Conservation (phyloP, 2,113 vertebrate species). For the Tachuris rubrigastra region DNA sequence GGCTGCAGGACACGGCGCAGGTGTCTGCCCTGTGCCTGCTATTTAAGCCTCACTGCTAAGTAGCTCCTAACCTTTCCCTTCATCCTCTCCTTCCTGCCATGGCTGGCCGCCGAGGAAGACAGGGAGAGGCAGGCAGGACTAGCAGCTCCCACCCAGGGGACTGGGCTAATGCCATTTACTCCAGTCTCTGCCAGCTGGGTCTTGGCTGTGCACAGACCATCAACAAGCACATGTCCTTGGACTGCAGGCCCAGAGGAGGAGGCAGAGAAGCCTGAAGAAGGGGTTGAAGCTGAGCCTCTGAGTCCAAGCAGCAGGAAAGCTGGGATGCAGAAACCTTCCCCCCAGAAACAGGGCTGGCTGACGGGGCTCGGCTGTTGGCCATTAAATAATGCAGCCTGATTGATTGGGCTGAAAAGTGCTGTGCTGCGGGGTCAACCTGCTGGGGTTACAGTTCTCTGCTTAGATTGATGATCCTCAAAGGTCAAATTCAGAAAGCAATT, state of each 20-base stretch:
- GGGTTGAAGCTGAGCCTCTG: neutral
- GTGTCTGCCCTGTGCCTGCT: conserved; percentile 26
- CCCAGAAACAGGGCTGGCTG: neutral
- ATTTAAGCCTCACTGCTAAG: conserved; percentile 11
- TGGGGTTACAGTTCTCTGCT: conserved; percentile 40
- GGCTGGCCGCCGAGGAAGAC: neutral
- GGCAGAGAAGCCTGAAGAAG: neutral
- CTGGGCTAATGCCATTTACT: conserved; percentile 30
- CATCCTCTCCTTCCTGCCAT: neutral
- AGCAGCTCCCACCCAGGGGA: conserved; percentile 19
- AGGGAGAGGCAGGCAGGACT: neutral
- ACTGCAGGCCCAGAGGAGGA: neutral
- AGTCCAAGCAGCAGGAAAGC: neutral
- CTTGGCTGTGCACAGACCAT: neutral
- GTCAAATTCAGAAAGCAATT: conserved; percentile 62
- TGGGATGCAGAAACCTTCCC: neutral
- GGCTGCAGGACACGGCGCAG: neutral
- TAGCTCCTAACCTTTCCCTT: conserved; percentile 56
- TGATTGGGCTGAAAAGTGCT: conserved; percentile 57
- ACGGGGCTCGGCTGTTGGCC: neutral
- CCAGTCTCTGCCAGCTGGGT: conserved; percentile 18
- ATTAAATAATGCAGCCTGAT: conserved; percentile 66
- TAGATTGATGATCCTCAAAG: conserved; percentile 67
- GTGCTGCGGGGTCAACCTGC: conserved; percentile 29
- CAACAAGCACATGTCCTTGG: fast-evolving